Evolutionary conservation across 2,797 vertebrate species (phyloP).

Genomic region (Orestias chungarensis): DNA sequence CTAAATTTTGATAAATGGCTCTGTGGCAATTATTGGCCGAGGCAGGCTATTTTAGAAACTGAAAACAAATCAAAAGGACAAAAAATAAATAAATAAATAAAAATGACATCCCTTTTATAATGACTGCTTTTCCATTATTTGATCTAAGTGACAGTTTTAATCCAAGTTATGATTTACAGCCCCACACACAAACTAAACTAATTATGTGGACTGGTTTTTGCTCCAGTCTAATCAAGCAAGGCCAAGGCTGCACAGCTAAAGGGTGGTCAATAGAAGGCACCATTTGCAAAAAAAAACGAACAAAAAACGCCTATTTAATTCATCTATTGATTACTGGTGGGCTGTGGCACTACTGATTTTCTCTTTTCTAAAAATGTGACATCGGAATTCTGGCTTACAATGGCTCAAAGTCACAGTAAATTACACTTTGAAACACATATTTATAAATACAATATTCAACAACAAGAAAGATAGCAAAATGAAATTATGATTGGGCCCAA

Average conservation of each 20-base stretch:
- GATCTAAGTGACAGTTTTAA: constrained; percentile 67
- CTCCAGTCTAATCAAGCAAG: constrained; percentile 65
- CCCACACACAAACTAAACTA: constrained; percentile 62
- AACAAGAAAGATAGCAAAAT: constrained; percentile 2
- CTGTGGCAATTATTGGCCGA: constrained; percentile 56
- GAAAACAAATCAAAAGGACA: constrained; percentile 34
- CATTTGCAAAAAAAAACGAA: constrained; percentile 38
- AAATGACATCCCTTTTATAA: constrained; percentile 72
- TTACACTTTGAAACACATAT: constrained; percentile 5
- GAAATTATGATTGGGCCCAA: constrained; percentile 16
- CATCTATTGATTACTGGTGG: constrained; percentile 51
- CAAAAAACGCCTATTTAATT: constrained; percentile 47
- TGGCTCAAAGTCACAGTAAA: not conserved
- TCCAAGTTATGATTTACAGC: constrained; percentile 74
- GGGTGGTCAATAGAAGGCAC: constrained; percentile 55
- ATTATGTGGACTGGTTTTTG: constrained; percentile 70
- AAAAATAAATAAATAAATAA: constrained; percentile 43
- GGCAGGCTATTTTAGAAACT: constrained; percentile 33
- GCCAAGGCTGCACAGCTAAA: constrained; percentile 39
- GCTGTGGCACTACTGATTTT: constrained; percentile 45
- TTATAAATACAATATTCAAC: not conserved
- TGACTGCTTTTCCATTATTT: constrained; percentile 67
- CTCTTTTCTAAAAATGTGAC: constrained; percentile 43
- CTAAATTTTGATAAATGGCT: constrained; percentile 58
- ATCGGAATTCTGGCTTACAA: constrained; percentile 30